Conservation (phyloP, 92 coral and sea anemone genomes). For the Meandrina meandrites region DNA sequence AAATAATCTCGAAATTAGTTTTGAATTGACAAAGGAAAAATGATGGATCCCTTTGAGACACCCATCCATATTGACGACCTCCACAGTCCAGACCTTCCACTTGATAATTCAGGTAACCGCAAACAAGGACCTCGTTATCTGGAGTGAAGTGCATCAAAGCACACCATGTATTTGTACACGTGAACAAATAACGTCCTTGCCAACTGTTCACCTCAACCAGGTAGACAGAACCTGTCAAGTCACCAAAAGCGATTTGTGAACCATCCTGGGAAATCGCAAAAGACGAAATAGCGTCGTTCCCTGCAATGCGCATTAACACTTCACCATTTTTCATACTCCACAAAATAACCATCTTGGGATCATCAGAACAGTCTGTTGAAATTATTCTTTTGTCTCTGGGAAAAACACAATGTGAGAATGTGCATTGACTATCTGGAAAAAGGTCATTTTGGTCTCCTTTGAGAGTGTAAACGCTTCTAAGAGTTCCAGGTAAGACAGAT, state of each 20-base stretch:
- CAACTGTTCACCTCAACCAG: background rate
- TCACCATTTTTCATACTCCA: conserved; percentile 14
- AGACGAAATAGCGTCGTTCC: background rate
- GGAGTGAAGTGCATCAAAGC: background rate
- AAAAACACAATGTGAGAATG: conserved; percentile 10
- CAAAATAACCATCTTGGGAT: background rate
- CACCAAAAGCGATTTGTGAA: background rate
- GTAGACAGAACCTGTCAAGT: background rate
- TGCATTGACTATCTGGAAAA: background rate
- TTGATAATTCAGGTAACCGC: background rate
- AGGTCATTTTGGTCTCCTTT: background rate
- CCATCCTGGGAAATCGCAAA: background rate
- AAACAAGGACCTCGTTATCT: background rate
- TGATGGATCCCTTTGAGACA: background rate
- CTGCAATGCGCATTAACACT: background rate
- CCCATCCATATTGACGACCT: background rate
- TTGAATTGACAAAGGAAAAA: background rate
- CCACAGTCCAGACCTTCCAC: background rate
- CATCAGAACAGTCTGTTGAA: background rate
- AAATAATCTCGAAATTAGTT: too few relatives aligned
- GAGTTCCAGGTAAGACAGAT: conserved; percentile 12
- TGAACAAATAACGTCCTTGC: background rate
- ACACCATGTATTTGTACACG: background rate
- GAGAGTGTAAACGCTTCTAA: conserved; percentile 1
- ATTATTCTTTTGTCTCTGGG: background rate